Base-by-base conservation (phyloP, 1,140 invertebrate genomes). In the Condylostylus longicornis region DNA sequence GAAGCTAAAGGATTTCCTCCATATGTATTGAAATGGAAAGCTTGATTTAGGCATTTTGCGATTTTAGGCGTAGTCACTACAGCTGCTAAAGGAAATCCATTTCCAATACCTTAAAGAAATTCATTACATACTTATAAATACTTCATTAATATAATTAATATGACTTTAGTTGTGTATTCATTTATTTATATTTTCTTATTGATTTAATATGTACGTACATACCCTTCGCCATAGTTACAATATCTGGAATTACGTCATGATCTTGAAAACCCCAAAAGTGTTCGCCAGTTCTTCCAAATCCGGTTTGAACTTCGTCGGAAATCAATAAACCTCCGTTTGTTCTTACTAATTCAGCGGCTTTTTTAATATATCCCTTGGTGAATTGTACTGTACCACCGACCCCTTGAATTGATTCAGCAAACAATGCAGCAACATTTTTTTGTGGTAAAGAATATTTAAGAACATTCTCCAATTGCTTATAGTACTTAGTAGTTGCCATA, bases 341-440 rank as follows among this genome's bases (percentile, higher is more conserved):
- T 33, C 77, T 74, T 0, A 96, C 70, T 18, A 83, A 48, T n/a
- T 85, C 73, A 49, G 78, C 80, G 0, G 85, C 86, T 48, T 74
- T 74, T 49, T 82, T 82, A 1, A 98, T 50, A 55, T 83, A 98
- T 5, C 77, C 77, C 51, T 80, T 84, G 1, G 94, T 88, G 58
- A 77, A 96, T 58, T 98, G 93, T 0, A 96, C 81, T 1, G 75
- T 67, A 10, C 91, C 94, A 10, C 87, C 88, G 17, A 91, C 77
- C 20, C 93, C 88, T 65, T 95, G 90, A 48, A 97, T 95, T 4
- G 86, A 85, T 64, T 98, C 94, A 1, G 83, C 86, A 57, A 97
- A 82, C 51, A 97, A 79, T 12, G 73, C 93, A 3, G 87, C 93
- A 18, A 91, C 66, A 50, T 69, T 72, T 8, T 74, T 74, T 37